These are phyloP conservation scores for Triops cancriformis DNA, from an alignment of 1,140 invertebrate species.

Conservation along the genomic window DNA sequence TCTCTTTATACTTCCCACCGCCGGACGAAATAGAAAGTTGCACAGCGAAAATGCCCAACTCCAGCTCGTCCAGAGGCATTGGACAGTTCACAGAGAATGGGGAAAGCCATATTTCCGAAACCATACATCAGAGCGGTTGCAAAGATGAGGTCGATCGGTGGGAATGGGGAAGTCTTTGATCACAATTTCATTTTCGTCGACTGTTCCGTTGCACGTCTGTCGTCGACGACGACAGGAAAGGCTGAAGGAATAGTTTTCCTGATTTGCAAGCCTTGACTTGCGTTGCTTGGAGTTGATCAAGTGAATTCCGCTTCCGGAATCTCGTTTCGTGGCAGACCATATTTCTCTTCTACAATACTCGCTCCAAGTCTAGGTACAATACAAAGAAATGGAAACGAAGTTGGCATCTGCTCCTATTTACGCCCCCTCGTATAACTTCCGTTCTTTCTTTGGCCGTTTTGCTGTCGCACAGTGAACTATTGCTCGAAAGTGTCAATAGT, in stretches of 20 bases:
- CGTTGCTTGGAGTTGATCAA: background rate
- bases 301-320: background rate
- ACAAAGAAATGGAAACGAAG: background rate
- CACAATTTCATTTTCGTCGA: too few species aligned
- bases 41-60: background rate
- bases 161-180: too few species aligned
- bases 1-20: background rate
- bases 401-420: background rate
- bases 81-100: too few species aligned
- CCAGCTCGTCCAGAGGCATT: background rate
- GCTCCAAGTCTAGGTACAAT: background rate
- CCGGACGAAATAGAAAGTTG: background rate
- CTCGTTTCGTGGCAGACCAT: background rate
- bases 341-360: background rate
- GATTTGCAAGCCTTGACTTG: too few species aligned
- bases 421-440: slow-evolving; percentile 1
- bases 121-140: too few species aligned
- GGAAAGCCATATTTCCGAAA: too few species aligned
- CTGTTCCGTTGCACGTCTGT: too few species aligned
- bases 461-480: background rate
- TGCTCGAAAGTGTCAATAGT: background rate
- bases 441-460: background rate
- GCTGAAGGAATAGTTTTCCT: too few species aligned
- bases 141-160: too few species aligned
- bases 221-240: too few species aligned